Evolutionary conservation across 37 sponge, comb jelly and placozoan species (phyloP), one percentile per base, ranked within the genome.

Genomic region (Petrosia ficiformis): DNA sequence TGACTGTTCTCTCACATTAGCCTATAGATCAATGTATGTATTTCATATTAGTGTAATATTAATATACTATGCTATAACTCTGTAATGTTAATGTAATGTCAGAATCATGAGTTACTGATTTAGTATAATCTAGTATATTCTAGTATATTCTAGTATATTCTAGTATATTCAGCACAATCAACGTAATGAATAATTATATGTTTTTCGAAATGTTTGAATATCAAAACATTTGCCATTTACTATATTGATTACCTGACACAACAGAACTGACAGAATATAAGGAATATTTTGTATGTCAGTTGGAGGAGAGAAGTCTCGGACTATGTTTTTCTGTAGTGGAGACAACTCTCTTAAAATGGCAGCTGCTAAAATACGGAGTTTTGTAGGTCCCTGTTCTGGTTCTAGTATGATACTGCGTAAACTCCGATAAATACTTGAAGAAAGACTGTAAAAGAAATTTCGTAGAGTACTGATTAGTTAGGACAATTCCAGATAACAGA

Each of bases 161-260:
- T n/a, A n/a, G n/a, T n/a, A n/a, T n/a, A n/a, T n/a, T n/a, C n/a
- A n/a, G n/a, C n/a, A n/a, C n/a, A n/a, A n/a, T n/a, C n/a, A n/a
- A n/a, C n/a, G n/a, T n/a, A n/a, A n/a, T n/a, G n/a, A n/a, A n/a
- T n/a, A n/a, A n/a, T n/a, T n/a, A n/a, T n/a, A n/a, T n/a, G n/a
- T n/a, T n/a, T n/a, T n/a, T n/a, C n/a, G n/a, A n/a, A n/a, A n/a
- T n/a, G n/a, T n/a, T n/a, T n/a, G n/a, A n/a, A n/a, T n/a, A n/a
- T n/a, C n/a, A n/a, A n/a, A n/a, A n/a, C n/a, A n/a, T n/a, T n/a
- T n/a, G n/a, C n/a, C n/a, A n/a, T n/a, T n/a, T n/a, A n/a, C n/a
- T n/a, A n/a, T n/a, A n/a, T n/a, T n/a, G n/a, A n/a, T 72, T 44
- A 81, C 83, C 83, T 82, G 92, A 3, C 84, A 83, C 33, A 86